Conservation (phyloP, 2,888 invertebrate genomes). For the Lamellibrachia columna region DNA sequence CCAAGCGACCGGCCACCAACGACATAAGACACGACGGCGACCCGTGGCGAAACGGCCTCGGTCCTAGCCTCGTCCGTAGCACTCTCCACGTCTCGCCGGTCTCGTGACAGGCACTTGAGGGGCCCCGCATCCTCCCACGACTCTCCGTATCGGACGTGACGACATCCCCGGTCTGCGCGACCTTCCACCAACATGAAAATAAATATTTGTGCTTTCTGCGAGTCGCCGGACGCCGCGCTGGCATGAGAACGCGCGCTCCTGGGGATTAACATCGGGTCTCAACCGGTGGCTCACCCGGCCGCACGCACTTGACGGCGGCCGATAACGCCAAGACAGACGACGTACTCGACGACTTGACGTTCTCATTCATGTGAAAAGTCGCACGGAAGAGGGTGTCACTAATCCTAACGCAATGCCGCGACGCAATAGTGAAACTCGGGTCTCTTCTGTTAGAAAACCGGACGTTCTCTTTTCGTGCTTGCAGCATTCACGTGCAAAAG, state of each 20-base stretch:
- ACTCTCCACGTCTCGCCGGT: neutral
- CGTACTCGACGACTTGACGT: conserved; percentile 10
- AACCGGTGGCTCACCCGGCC: neutral
- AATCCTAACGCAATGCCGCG: neutral
- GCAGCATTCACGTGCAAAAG: neutral
- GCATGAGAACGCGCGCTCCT: conserved; percentile 8
- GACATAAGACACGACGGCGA: neutral
- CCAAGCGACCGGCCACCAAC: neutral
- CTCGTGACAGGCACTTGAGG: conserved; percentile 11
- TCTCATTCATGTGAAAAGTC: conserved; percentile 3
- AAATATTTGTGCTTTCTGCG: neutral
- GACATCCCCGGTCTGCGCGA: conserved; percentile 16
- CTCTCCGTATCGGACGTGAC: neutral
- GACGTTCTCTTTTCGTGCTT: neutral
- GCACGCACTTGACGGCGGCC: neutral
- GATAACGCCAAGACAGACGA: neutral
- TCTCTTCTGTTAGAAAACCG: too few relatives aligned
- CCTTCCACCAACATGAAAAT: conserved; percentile 9
- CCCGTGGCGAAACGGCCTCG: neutral
- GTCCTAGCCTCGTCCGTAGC: neutral
- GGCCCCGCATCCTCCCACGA: neutral
- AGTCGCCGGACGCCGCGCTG: neutral
- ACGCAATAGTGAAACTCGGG: too few relatives aligned
- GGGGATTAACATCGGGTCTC: neutral
- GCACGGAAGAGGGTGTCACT: conserved; percentile 11